These are phyloP conservation scores for Oedothorax gibbosus DNA, from an alignment of 1,140 invertebrate genomes.

Conservation along the genomic window DNA sequence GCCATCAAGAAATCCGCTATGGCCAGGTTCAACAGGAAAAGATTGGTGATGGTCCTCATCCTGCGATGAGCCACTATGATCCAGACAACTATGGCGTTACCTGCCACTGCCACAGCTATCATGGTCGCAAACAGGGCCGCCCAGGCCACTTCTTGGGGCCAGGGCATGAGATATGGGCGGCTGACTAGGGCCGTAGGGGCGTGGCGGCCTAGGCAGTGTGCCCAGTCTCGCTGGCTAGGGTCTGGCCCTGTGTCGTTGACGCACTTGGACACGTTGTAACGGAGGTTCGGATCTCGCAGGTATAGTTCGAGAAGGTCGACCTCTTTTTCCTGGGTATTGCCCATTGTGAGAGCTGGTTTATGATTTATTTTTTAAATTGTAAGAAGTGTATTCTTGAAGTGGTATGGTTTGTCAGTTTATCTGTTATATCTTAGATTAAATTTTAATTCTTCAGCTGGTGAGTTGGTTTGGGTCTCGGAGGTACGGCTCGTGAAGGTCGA, in stretches of 20 bases:
- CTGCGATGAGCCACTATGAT: constrained; percentile 84
- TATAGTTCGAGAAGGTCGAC: constrained; percentile 41
- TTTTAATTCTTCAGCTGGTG: too few species aligned
- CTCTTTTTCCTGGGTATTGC: constrained; percentile 42
- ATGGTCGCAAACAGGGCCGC: constrained; percentile 71
- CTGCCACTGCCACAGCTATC: constrained; percentile 81
- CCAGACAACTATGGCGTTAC: constrained; percentile 90
- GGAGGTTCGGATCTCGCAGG: constrained; percentile 6
- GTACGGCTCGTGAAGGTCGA: too few species aligned
- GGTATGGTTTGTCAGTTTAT: too few species aligned
- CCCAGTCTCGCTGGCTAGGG: constrained; percentile 41
- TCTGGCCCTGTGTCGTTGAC: constrained; percentile 26
- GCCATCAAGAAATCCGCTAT: constrained; percentile 68
- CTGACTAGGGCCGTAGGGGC: constrained; percentile 33
- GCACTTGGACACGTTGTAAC: constrained; percentile 19
- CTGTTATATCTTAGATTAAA: too few species aligned
- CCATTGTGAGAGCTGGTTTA: constrained; percentile 15
- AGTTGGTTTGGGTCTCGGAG: too few species aligned
- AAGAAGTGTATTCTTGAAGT: too few species aligned
- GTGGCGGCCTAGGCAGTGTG: constrained; percentile 47
- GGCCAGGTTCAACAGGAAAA: constrained; percentile 67
- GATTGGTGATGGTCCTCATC: constrained; percentile 67
- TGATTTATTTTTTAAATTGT: too few species aligned
- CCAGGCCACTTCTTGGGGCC: constrained; percentile 60
- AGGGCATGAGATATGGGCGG: constrained; percentile 49